A percentile compares a stretch with the other conserved stretches of the same genome.
These are phyloP conservation scores for Siniperca knerii DNA, from an alignment of 2,113 vertebrate species.

Conservation along the genomic window DNA sequence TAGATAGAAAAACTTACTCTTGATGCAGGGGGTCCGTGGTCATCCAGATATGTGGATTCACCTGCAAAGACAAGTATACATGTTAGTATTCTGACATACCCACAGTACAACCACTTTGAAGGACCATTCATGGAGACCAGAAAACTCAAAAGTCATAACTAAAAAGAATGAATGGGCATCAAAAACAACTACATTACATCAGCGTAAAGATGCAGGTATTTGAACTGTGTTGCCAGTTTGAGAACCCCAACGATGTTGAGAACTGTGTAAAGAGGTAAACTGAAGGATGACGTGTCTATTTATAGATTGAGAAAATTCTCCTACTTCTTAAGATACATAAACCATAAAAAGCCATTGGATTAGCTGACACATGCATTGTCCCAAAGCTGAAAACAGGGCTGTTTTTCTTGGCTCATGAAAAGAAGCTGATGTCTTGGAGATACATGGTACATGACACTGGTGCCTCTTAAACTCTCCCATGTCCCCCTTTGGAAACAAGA, in stretches of 20 bases:
- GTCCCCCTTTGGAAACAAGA: too few species aligned
- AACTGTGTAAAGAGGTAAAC: neutral
- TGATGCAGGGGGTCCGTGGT: conserved; percentile 90
- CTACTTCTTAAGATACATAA: neutral
- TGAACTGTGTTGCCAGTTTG: neutral
- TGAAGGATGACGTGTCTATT: neutral
- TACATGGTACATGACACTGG: neutral
- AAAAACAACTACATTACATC: neutral
- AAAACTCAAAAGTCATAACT: neutral
- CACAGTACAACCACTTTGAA: neutral
- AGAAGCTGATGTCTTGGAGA: neutral
- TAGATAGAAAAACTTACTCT: conserved; percentile 85
- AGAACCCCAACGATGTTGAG: neutral
- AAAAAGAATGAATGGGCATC: neutral
- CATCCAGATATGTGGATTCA: conserved; percentile 96
- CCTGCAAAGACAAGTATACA: conserved; percentile 79
- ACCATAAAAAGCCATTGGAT: neutral
- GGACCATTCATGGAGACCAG: neutral
- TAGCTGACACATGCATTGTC: neutral
- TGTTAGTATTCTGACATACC: neutral
- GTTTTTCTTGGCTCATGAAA: neutral
- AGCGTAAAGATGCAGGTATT: neutral
- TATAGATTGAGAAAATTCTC: neutral
- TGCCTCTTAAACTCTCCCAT: neutral
- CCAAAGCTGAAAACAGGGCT: neutral